phyloP scores from a whole-genome alignment of 1,140 invertebrate species.

The Anastrepha ludens region DNA sequence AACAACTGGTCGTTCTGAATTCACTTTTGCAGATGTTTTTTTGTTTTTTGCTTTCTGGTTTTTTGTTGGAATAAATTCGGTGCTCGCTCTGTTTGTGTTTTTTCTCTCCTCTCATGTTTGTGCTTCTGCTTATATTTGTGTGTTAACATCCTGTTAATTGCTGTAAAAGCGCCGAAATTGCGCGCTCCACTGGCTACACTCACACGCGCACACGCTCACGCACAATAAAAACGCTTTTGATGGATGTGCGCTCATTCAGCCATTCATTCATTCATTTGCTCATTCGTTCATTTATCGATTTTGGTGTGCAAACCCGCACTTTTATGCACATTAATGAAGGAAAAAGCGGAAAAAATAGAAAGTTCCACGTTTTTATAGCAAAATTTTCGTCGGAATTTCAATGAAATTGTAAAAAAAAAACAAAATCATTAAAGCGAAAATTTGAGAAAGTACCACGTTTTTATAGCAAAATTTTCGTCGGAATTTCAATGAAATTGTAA shows the following conservation, averaged over 20 bases:
- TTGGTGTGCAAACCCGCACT: neutral
- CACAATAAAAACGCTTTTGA: constrained; percentile 35
- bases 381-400: neutral
- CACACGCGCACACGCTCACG: neutral
- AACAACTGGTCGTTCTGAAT: no score
- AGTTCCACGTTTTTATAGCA: neutral
- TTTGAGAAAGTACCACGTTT: neutral
- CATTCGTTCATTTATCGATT: constrained; percentile 51
- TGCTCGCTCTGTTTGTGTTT: neutral
- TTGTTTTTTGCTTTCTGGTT: neutral
- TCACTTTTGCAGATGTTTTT: neutral
- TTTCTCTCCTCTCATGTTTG: neutral
- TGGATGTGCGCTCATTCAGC: constrained; percentile 34
- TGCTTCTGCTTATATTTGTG: neutral
- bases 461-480: neutral
- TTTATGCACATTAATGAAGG: neutral
- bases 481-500: neutral
- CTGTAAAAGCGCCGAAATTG: constrained; percentile 67
- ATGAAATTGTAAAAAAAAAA: neutral
- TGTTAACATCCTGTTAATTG: constrained; percentile 64
- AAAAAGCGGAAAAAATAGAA: neutral
- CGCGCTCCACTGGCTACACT: constrained; percentile 65
- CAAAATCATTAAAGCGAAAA: neutral
- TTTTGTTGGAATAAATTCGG: neutral
- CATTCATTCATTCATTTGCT: constrained; percentile 8